Percentiles rank a stretch among this genome's conserved stretches.
phyloP scores from a whole-genome alignment of 2,888 invertebrate species.

The Abrostola triplasia region DNA sequence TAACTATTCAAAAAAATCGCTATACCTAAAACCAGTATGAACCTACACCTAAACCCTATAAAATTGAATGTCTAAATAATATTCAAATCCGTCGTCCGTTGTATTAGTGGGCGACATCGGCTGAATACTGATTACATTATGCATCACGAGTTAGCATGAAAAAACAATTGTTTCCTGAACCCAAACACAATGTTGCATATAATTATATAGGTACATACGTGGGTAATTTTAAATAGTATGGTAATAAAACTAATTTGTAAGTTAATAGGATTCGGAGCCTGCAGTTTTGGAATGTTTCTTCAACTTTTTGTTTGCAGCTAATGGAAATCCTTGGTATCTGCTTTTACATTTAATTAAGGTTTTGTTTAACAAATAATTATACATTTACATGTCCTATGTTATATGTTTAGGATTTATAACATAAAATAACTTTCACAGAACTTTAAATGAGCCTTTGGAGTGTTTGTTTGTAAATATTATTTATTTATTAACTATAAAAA shows the following conservation, averaged over 20 bases:
- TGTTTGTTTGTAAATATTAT: no score
- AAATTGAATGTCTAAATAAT: conserved; percentile 41
- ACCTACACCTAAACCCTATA: conserved; percentile 28
- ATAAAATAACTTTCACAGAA: no score
- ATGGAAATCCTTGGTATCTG: no score
- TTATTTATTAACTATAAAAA: no score
- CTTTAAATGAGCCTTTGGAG: no score
- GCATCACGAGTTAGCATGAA: conserved; percentile 62
- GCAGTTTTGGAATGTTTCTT: background rate
- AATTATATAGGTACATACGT: conserved; percentile 20
- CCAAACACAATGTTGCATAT: conserved; percentile 67
- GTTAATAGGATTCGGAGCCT: background rate
- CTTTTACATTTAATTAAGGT: no score
- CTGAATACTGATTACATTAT: conserved; percentile 70
- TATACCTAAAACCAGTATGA: conserved; percentile 23
- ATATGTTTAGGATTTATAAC: no score
- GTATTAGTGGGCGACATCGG: conserved; percentile 68
- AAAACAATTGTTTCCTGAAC: conserved; percentile 71
- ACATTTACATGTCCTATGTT: no score
- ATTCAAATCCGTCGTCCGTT: conserved; percentile 60
- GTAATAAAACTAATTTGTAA: conserved; percentile 15
- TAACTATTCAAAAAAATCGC: background rate
- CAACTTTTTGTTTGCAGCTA: background rate
- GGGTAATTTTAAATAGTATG: conserved; percentile 21
- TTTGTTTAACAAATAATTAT: no score